These are phyloP conservation scores for Cryptus armator DNA, from an alignment of 2,888 invertebrate species.

Conservation along the genomic window DNA sequence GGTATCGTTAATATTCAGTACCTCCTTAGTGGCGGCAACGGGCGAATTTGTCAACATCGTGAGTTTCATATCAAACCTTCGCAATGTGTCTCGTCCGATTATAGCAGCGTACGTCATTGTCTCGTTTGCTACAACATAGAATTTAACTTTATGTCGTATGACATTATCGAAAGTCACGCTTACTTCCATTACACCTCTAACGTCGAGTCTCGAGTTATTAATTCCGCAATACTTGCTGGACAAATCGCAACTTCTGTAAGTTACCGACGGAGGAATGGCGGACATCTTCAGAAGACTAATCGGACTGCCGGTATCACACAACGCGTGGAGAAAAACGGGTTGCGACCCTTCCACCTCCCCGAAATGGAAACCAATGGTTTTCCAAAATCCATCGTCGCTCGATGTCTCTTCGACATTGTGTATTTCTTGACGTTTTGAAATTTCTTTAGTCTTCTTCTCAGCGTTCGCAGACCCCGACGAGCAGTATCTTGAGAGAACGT, in stretches of 20 bases:
- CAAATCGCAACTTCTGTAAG: slow-evolving; percentile 9
- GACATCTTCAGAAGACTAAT: slow-evolving; percentile 48
- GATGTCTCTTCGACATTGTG: slow-evolving; percentile 22
- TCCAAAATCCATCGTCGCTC: slow-evolving; percentile 12
- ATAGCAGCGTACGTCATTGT: slow-evolving; percentile 33
- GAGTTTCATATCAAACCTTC: slow-evolving; percentile 10
- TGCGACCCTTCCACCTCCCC: background rate
- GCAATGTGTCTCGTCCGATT: slow-evolving; percentile 21
- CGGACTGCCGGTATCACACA: slow-evolving; percentile 50
- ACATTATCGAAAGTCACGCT: slow-evolving; percentile 24
- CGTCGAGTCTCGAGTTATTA: slow-evolving; percentile 27
- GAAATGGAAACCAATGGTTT: background rate
- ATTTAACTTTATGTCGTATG: background rate
- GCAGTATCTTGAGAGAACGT: slow-evolving; percentile 29
- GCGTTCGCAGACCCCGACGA: slow-evolving; percentile 2
- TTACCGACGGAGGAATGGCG: slow-evolving; percentile 21
- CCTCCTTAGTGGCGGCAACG: background rate
- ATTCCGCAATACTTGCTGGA: slow-evolving; percentile 39
- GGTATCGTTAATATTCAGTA: slow-evolving; percentile 20
- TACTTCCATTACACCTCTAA: slow-evolving; percentile 14
- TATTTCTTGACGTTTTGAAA: slow-evolving; percentile 12
- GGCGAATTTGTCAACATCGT: background rate
- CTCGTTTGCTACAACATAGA: slow-evolving; percentile 12
- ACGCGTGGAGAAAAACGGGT: slow-evolving; percentile 14
- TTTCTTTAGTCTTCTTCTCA: background rate